Evolutionary conservation across 2,113 vertebrate genomes (phyloP).

Genomic region (Limnothrissa miodon): DNA sequence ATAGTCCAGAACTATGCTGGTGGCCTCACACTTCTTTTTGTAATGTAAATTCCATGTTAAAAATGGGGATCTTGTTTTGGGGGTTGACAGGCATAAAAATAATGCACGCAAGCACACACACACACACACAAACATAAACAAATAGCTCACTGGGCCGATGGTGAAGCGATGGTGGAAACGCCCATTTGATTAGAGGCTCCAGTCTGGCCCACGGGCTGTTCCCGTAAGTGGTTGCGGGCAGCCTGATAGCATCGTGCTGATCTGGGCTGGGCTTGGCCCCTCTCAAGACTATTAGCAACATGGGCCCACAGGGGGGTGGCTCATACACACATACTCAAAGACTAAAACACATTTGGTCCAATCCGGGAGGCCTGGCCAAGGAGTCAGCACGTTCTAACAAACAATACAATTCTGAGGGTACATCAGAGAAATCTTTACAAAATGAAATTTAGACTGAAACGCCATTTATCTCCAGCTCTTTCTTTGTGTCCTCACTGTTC

Average conservation of each 20-base stretch:
- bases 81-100: not conserved
- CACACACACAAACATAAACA: not conserved
- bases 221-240: conserved; percentile 9
- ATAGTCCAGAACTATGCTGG: not conserved
- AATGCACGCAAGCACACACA: too few species aligned
- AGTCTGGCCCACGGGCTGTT: not conserved
- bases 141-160: not conserved
- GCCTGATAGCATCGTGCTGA: conserved; percentile 5
- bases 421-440: not conserved
- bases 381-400: not conserved
- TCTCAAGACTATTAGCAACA: not conserved
- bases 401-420: not conserved
- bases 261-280: not conserved
- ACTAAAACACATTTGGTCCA: not conserved
- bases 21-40: not conserved
- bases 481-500: not conserved
- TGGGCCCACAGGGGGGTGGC: not conserved
- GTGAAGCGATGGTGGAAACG: not conserved
- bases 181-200: conserved; percentile 20
- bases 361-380: not conserved
- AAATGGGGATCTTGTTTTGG: not conserved
- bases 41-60: not conserved
- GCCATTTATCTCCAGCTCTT: not conserved
- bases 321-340: not conserved
- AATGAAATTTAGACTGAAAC: not conserved